Percentiles rank a stretch among this genome's conserved stretches.
Evolutionary conservation across 2,113 vertebrate species (phyloP).

Genomic region (Rhadina sibilatrix): DNA sequence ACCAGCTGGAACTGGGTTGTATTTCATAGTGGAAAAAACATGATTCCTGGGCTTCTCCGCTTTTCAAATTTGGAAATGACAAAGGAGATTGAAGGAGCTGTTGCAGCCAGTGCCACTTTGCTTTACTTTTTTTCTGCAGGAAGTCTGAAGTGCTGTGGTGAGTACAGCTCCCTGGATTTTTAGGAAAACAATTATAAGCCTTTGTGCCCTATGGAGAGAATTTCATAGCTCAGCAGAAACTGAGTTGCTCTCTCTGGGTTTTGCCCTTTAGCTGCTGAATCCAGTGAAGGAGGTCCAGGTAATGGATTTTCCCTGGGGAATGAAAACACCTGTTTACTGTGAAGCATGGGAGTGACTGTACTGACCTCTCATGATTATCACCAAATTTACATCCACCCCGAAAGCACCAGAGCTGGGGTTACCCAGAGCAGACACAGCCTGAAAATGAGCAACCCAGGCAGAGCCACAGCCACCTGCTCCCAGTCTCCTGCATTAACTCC

Average conservation of each 20-base stretch:
- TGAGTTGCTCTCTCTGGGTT: not conserved
- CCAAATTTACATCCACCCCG: not conserved
- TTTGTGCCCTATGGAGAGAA: not conserved
- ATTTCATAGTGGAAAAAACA: not conserved
- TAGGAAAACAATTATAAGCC: not conserved
- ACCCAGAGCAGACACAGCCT: not conserved
- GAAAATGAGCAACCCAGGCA: fast-evolving
- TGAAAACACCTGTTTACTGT: fast-evolving
- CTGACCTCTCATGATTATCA: not conserved
- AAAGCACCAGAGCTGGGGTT: not conserved
- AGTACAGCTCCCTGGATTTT: not conserved
- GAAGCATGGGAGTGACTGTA: not conserved
- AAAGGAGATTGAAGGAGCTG: not conserved
- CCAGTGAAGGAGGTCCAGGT: not conserved
- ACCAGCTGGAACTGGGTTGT: not conserved
- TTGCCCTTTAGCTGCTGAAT: not conserved
- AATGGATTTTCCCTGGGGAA: not conserved
- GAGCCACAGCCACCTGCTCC: not conserved
- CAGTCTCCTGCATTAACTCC: not conserved
- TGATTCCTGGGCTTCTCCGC: not conserved
- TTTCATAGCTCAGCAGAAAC: not conserved
- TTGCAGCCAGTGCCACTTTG: not conserved
- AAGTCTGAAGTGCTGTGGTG: not conserved
- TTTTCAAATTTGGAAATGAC: not conserved
- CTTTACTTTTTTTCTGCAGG: not conserved